Evolutionary conservation across 2,888 invertebrate genomes (phyloP), one percentile per base, ranked within the genome.

Genomic region (Zele albiditarsus): DNA sequence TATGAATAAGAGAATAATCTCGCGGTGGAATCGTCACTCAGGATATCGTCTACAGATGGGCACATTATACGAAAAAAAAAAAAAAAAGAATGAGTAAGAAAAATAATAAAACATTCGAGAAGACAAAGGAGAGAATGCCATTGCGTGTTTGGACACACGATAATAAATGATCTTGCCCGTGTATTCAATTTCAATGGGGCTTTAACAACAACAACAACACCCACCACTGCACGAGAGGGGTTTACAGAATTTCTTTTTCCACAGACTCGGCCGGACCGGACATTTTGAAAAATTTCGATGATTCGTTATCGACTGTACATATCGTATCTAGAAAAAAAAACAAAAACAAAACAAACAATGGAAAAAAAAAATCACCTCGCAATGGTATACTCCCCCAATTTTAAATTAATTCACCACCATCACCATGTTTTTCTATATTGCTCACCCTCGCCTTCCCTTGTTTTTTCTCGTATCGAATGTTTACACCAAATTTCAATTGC

Each of bases 1-100:
- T 83, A 86, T 83, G 86, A 86, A 85, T 84, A 84, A 83, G 81
- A 79, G 79, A 74, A 75, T 79, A 84, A 84, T 84, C 84, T 81
- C 80, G 53, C 66, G 53, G 67, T 78, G 75, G 77, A 73, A 78
- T 78, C 77, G 68, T 33, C 73, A 49, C 57, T 70, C 38, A 16
- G 69, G 42, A 57, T 71, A 49, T 57, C 53, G 65, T 71, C 38
- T 60, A 66, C 53, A 66, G 65, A 62, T 49, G 62, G 68, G 63
- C 14, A 62, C 63, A 65, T 57, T 53, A 33, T 16, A 66, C 28
- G 25, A 49, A 23, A 38, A 27, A 25, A 27, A 10, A 16, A 49
- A 23, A 38, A 27, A 25, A 27, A 10, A 16, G 58, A 70, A 31
- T 27, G 28, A 20, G 10, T 31, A 25, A 66, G 16, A 27, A 68